A percentile compares a stretch with the other conserved stretches of the same genome.
These are phyloP conservation scores for Artemia sp. DNA, from an alignment of 2,888 invertebrate species.

Conservation along the genomic window DNA sequence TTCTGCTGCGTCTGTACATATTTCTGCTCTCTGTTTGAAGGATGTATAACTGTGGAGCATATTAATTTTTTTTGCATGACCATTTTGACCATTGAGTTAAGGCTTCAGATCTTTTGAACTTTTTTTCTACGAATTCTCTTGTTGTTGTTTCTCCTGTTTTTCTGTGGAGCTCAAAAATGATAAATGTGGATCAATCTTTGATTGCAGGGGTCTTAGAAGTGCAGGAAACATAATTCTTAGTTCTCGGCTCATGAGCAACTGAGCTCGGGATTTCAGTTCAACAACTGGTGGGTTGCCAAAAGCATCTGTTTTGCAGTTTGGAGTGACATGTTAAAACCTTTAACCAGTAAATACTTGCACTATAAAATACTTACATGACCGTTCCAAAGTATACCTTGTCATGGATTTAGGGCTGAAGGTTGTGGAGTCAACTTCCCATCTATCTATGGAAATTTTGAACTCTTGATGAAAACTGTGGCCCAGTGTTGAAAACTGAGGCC, in stretches of 20 bases:
- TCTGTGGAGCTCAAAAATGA: not conserved
- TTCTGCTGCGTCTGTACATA: slow-evolving; percentile 10
- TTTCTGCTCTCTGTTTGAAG: slow-evolving; percentile 10
- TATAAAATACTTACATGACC: too few relatives aligned
- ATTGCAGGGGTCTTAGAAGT: too few relatives aligned
- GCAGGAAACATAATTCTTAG: too few relatives aligned
- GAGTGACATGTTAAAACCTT: too few relatives aligned
- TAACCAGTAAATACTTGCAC: too few relatives aligned
- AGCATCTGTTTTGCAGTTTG: too few relatives aligned
- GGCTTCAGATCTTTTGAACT: not conserved
- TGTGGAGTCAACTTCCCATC: not conserved
- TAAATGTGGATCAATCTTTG: too few relatives aligned
- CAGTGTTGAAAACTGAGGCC: too few relatives aligned
- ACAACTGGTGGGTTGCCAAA: too few relatives aligned
- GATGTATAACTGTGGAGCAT: not conserved
- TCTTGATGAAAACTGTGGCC: not conserved
- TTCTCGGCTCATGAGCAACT: too few relatives aligned
- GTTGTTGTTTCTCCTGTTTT: not conserved
- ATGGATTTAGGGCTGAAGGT: not conserved
- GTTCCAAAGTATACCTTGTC: too few relatives aligned
- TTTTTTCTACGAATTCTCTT: not conserved
- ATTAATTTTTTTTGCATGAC: not conserved
- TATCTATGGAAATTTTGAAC: not conserved
- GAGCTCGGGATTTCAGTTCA: too few relatives aligned
- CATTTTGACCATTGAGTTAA: not conserved